A percentile compares a stretch with the other conserved stretches of the same genome.
Conservation (phyloP, 2,888 invertebrate genomes). For the Hydraecia micacea region DNA sequence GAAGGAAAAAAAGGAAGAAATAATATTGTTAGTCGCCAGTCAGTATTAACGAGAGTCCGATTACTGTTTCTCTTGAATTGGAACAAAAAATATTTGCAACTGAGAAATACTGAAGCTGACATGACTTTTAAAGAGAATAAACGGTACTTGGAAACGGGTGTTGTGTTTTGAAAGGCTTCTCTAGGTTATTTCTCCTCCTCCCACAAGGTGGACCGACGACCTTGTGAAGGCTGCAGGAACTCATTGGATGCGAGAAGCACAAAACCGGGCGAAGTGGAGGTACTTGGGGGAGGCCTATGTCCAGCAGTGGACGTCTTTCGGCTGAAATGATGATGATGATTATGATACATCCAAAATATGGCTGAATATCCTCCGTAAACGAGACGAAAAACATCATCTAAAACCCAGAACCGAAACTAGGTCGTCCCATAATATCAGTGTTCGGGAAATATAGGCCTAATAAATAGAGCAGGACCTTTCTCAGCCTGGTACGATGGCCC, state of each 20-base stretch:
- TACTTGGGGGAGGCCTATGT: too few species aligned
- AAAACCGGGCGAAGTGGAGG: too few species aligned
- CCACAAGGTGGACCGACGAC: too few species aligned
- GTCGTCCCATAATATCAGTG: constrained; percentile 41
- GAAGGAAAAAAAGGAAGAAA: constrained; percentile 34
- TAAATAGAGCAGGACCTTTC: constrained; percentile 54
- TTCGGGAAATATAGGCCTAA: constrained; percentile 45
- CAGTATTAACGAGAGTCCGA: constrained; percentile 53
- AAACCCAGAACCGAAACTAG: constrained; percentile 30
- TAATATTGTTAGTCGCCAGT: constrained; percentile 48
- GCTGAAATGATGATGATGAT: too few species aligned
- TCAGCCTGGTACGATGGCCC: constrained; percentile 36
- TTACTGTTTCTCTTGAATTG: constrained; percentile 40
- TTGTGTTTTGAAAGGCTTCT: neutral
- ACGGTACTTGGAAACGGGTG: neutral
- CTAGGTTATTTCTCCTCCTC: too few species aligned
- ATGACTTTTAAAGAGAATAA: neutral
- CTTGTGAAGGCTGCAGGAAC: too few species aligned
- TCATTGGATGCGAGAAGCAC: too few species aligned
- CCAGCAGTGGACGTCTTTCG: too few species aligned
- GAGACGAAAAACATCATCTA: neutral
- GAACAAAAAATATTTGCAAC: constrained; percentile 16
- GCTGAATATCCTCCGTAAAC: neutral
- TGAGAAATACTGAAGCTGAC: constrained; percentile 11
- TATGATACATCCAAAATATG: too few species aligned